Conservation (phyloP, 2,888 invertebrate species). For the Pristionchus maxplancki region DNA sequence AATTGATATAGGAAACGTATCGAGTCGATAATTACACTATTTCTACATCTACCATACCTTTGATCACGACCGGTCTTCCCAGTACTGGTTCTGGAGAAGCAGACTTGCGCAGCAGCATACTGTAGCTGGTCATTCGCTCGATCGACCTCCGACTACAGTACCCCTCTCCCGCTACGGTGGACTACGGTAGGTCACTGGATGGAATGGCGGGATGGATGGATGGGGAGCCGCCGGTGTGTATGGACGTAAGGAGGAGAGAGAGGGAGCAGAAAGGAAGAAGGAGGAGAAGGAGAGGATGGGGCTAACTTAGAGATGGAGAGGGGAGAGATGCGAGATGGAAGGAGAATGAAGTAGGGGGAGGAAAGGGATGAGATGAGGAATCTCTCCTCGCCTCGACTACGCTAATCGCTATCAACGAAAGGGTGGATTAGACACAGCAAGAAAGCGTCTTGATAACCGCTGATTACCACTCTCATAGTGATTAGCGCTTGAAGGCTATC, state of each 20-base stretch:
- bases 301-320: conserved; percentile 41
- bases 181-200: conserved; percentile 6
- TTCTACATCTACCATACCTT: not conserved
- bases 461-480: too few relatives aligned
- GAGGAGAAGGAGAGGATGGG: not conserved
- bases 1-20: too few relatives aligned
- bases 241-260: not conserved
- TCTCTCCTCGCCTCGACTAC: not conserved
- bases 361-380: conserved; percentile 31
- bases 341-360: conserved; percentile 41
- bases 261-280: conserved; percentile 24
- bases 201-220: not conserved
- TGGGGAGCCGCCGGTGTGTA: conserved; percentile 31
- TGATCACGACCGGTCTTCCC: not conserved
- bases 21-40: not conserved
- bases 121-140: not conserved
- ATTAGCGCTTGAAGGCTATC: too few relatives aligned
- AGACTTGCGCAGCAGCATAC: conserved; percentile 13
- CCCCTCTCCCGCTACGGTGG: not conserved
- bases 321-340: conserved; percentile 30
- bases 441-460: not conserved
- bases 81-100: not conserved
- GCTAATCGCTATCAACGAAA: conserved; percentile 2
- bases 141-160: not conserved
- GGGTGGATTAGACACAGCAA: not conserved